Percentiles rank a stretch among this genome's conserved stretches.
Evolutionary conservation across 2,888 invertebrate species (phyloP).

Genomic region (Leistus spinibarbis): DNA sequence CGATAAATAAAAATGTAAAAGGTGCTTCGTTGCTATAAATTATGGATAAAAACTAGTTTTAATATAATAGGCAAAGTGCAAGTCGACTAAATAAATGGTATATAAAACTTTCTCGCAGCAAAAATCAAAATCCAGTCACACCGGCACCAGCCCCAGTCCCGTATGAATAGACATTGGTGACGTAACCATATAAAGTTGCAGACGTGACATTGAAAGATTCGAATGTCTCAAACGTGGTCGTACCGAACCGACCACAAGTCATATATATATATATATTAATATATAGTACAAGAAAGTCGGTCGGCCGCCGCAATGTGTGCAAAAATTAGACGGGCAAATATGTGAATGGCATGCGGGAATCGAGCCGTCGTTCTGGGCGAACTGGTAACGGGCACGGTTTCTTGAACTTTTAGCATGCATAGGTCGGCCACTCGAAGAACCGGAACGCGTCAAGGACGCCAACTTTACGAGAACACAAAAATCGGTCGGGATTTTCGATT

Average conservation of each 20-base stretch:
- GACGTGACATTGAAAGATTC: conserved; percentile 35
- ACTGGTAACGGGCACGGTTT: conserved; percentile 38
- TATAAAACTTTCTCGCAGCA: not conserved
- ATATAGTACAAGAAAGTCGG: not conserved
- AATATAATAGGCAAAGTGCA: not conserved
- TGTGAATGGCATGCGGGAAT: conserved; percentile 18
- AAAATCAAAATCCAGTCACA: not conserved
- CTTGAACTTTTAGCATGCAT: conserved; percentile 36
- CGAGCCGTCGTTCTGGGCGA: conserved; percentile 32
- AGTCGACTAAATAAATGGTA: not conserved
- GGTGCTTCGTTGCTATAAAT: too few relatives aligned
- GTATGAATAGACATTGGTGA: conserved; percentile 19
- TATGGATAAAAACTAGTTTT: not conserved
- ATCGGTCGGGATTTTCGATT: conserved; percentile 32
- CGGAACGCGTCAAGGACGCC: conserved; percentile 39
- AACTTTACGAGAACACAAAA: conserved; percentile 25
- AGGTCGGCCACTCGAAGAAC: conserved; percentile 37
- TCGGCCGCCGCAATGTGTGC: not conserved
- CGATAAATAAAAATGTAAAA: too few relatives aligned
- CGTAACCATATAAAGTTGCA: conserved; percentile 23
- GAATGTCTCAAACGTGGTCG: conserved; percentile 13
- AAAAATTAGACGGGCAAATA: conserved; percentile 2
- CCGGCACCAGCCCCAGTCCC: conserved; percentile 3
- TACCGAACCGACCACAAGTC: not conserved
- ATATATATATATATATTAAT: not conserved